These are phyloP conservation scores for Phrynosoma platyrhinos DNA, from an alignment of 2,113 vertebrate genomes.

Conservation along the genomic window DNA sequence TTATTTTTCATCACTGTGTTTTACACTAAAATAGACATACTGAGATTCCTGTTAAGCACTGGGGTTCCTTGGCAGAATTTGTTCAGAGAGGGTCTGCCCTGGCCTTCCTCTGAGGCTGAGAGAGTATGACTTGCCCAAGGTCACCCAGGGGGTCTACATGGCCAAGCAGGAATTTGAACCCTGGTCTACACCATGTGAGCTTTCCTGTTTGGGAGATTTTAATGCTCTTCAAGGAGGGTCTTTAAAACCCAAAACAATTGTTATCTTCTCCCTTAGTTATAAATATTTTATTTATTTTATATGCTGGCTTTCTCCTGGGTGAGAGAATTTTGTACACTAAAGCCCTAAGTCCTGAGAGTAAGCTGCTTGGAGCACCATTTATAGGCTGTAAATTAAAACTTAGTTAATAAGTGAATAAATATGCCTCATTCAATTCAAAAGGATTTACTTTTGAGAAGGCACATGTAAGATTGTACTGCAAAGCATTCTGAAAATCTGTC, in stretches of 20 bases:
- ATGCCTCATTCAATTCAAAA: background rate
- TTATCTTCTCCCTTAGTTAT: background rate
- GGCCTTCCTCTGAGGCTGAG: too few species aligned
- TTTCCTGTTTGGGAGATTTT: too few species aligned
- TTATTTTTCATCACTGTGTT: background rate
- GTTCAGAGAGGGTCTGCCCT: too few species aligned
- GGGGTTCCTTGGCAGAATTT: background rate
- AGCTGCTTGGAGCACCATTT: background rate
- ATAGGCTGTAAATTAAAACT: background rate
- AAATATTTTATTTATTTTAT: background rate
- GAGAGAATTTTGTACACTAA: too few species aligned
- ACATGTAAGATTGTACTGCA: background rate
- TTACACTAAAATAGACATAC: rapidly evolving
- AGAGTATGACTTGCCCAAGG: too few species aligned
- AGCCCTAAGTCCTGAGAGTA: too few species aligned
- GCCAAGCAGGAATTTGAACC: too few species aligned
- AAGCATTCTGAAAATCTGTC: background rate
- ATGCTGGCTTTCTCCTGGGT: too few species aligned
- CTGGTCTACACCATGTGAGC: too few species aligned
- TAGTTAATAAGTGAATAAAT: background rate
- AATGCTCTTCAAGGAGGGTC: too few species aligned
- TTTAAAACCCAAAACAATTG: background rate
- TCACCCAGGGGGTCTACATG: too few species aligned
- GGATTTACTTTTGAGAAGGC: background rate
- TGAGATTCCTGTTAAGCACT: rapidly evolving